Evolutionary conservation across 2,797 vertebrate genomes (phyloP).

Genomic region (Pantherophis alleghaniensis): DNA sequence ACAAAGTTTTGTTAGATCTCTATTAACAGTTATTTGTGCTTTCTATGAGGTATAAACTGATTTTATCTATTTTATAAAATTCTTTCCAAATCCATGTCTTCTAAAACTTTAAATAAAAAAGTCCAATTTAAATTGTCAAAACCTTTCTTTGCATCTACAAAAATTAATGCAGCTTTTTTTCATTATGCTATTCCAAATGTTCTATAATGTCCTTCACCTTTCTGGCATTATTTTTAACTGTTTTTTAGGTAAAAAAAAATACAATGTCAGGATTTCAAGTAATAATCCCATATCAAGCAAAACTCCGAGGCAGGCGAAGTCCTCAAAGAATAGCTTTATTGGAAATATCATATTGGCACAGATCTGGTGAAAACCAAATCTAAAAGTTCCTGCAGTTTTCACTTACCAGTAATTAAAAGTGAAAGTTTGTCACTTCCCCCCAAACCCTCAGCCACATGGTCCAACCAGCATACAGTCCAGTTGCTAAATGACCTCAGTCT

Average conservation of each 20-base stretch:
- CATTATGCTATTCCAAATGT: neutral
- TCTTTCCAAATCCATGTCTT: neutral
- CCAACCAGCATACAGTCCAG: no score
- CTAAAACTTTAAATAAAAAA: neutral
- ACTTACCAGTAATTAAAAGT: no score
- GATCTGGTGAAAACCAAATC: no score
- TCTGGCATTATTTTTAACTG: neutral
- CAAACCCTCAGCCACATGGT: no score
- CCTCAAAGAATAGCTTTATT: no score
- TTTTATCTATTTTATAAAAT: neutral
- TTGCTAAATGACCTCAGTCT: no score
- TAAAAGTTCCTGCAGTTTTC: no score
- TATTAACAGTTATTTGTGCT: neutral
- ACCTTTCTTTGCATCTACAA: neutral
- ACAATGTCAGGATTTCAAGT: no score
- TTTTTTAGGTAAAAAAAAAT: neutral
- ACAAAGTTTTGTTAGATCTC: neutral
- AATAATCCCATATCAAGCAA: no score
- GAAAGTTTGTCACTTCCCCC: no score
- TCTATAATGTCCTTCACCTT: neutral
- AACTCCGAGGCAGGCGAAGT: no score
- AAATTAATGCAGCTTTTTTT: neutral
- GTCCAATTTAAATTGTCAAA: neutral
- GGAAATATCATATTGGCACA: no score
- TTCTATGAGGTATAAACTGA: neutral